Evolutionary conservation across 2,888 invertebrate genomes (phyloP), one percentile per base, ranked within the genome.

Genomic region (Acleris literana): DNA sequence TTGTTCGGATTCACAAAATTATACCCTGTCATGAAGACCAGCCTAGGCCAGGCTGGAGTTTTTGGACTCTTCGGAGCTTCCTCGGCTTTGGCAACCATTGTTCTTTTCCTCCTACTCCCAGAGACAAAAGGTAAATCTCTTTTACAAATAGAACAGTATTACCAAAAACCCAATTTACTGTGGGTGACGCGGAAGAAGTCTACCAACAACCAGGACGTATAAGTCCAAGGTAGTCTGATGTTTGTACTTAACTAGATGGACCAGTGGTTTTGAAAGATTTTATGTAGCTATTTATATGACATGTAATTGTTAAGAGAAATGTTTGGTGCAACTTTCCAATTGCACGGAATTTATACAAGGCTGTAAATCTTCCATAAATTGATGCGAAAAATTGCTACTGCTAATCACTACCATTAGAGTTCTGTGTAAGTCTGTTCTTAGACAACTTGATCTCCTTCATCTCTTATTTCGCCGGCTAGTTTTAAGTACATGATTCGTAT

Each of bases 71-170:
- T 96, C 74, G 96, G 95, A 0, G 83, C 87, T 0, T 93, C 95
- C 0, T 94, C 96, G 1, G 76, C 94, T 0, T 71, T 95, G 11
- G 94, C 95, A 0, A 94, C 95, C 0, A 60, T 95, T 2, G 95
- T 96, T 58, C 87, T 96, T 68, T 96, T 94, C 81, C 86, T 96
- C 0, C 90, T 95, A 64, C 85, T 96, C 48, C 96, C 96, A 11
- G 96, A 96, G 86, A 96, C 96, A 0, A 96, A 95, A 81, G 95
- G 95, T 46, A 93, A 94, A 67, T 95, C 94, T 6, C 85, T 96
- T 51, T 92, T 94, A 62, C 95, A 96, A 84, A 96, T 96, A 72
- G 96, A 96, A 84, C 95, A 96, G 86, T 96, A 96, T 83, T 96
- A 96, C 78, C 93, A 94, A 74, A 94, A 94, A 73, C 85, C 93